phyloP scores from a whole-genome alignment of 2,797 vertebrate genomes.

The Choloepus didactylus region DNA sequence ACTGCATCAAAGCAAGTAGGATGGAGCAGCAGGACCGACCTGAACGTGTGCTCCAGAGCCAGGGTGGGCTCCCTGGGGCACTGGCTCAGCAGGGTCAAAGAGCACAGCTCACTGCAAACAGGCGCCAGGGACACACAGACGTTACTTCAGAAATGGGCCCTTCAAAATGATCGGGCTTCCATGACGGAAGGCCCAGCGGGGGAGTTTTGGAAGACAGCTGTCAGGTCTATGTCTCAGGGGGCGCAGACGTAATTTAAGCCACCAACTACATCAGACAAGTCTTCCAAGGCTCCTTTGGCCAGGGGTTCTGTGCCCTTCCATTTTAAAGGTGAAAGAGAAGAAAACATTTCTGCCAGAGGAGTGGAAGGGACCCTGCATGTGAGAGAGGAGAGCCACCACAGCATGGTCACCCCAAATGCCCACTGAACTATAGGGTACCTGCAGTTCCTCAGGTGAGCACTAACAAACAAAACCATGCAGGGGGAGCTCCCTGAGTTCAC shows the following conservation, averaged over 20 bases:
- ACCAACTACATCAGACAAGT: not conserved
- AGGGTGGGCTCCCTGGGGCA: too few species aligned
- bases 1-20: fast-evolving
- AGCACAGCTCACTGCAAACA: not conserved
- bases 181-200: too few species aligned
- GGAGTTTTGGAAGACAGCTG: not conserved
- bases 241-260: not conserved
- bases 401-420: not conserved
- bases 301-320: not conserved
- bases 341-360: not conserved
- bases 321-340: not conserved
- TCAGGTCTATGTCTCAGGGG: fast-evolving
- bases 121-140: not conserved
- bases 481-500: not conserved
- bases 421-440: not conserved
- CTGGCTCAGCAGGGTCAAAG: not conserved
- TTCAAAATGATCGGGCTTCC: not conserved
- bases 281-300: not conserved
- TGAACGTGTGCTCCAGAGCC: not conserved
- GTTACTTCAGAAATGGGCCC: not conserved
- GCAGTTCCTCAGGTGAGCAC: not conserved
- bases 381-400: too few species aligned
- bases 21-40: fast-evolving
- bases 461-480: not conserved
- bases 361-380: not conserved